A percentile compares a stretch with the other conserved stretches of the same genome.
Conservation (phyloP, 2,888 invertebrate species). For the Notodonta dromedarius region DNA sequence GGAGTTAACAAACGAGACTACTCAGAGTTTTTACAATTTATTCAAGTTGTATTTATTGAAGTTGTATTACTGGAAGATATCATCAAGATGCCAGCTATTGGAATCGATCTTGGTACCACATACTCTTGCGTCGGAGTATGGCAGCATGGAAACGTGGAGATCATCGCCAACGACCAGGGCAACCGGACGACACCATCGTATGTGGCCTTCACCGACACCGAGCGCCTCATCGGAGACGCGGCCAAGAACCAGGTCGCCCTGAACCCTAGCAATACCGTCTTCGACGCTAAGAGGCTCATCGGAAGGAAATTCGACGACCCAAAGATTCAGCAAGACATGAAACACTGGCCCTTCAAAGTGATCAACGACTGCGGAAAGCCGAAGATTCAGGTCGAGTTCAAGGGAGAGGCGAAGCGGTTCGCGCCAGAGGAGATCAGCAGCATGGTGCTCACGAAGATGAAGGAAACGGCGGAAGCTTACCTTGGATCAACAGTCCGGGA, state of each 20-base stretch:
- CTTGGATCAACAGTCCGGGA: conserved; percentile 86
- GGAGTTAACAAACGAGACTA: conserved; percentile 31
- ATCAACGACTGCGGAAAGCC: conserved; percentile 87
- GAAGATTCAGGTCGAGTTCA: conserved; percentile 87
- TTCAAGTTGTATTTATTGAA: conserved; percentile 3
- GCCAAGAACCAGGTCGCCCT: conserved; percentile 89
- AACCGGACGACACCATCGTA: conserved; percentile 90
- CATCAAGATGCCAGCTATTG: conserved; percentile 78
- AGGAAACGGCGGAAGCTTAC: conserved; percentile 89
- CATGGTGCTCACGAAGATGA: conserved; percentile 93
- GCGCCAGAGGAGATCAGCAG: conserved; percentile 89
- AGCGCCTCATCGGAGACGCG: conserved; percentile 88
- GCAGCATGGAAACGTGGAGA: conserved; percentile 89
- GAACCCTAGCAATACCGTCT: conserved; percentile 90
- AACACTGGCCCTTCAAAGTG: conserved; percentile 93
- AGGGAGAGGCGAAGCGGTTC: conserved; percentile 86
- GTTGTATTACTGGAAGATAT: conserved; percentile 15
- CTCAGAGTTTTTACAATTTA: conserved; percentile 6
- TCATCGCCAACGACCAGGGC: conserved; percentile 88
- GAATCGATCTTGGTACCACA: conserved; percentile 84
- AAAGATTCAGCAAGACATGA: conserved; percentile 91
- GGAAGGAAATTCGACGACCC: conserved; percentile 89
- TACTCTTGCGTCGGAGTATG: conserved; percentile 83
- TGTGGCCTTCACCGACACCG: conserved; percentile 89
- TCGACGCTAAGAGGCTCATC: conserved; percentile 91